Evolutionary conservation across 2,797 vertebrate species (phyloP).

Genomic region (Diplodus puntazzo): DNA sequence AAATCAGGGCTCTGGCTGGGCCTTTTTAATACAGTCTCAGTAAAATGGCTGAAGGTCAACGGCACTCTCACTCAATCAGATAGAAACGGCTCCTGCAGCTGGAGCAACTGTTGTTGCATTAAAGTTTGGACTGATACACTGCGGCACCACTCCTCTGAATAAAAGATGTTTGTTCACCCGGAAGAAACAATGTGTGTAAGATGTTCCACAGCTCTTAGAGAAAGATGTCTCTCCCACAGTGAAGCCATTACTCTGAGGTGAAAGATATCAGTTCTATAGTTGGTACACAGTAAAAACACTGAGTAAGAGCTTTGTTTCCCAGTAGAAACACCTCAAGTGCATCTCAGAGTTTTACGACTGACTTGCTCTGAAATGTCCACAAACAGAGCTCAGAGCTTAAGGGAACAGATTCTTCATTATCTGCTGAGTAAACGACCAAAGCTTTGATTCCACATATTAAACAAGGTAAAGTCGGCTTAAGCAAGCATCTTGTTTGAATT

Average conservation of each 20-base stretch:
- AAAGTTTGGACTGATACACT: slow-evolving; percentile 57
- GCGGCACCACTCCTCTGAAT: slow-evolving; percentile 44
- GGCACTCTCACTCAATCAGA: slow-evolving; percentile 79
- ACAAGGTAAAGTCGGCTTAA: neutral
- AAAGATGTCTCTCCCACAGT: slow-evolving; percentile 45
- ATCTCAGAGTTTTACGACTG: neutral
- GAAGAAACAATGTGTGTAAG: slow-evolving; percentile 35
- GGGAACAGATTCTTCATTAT: neutral
- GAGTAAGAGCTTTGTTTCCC: slow-evolving; percentile 35
- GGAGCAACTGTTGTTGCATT: slow-evolving; percentile 60
- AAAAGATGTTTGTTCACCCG: slow-evolving; percentile 48
- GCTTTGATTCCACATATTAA: neutral
- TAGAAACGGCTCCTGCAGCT: slow-evolving; percentile 65
- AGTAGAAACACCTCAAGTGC: slow-evolving; percentile 12
- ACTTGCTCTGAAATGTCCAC: slow-evolving; percentile 6
- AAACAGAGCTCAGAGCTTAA: slow-evolving; percentile 8
- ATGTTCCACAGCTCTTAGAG: slow-evolving; percentile 40
- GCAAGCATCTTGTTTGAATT: neutral
- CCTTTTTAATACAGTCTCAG: slow-evolving; percentile 85
- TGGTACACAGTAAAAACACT: slow-evolving; percentile 27
- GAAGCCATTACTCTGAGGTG: slow-evolving; percentile 50
- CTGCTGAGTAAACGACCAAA: neutral
- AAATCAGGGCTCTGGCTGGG: slow-evolving; percentile 76
- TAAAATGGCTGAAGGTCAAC: slow-evolving; percentile 83
- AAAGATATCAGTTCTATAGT: slow-evolving; percentile 34